A percentile compares a stretch with the other conserved stretches of the same genome.
These are phyloP conservation scores for Pseudocheirus occidentalis DNA, from an alignment of 2,797 vertebrate species.

Conservation along the genomic window DNA sequence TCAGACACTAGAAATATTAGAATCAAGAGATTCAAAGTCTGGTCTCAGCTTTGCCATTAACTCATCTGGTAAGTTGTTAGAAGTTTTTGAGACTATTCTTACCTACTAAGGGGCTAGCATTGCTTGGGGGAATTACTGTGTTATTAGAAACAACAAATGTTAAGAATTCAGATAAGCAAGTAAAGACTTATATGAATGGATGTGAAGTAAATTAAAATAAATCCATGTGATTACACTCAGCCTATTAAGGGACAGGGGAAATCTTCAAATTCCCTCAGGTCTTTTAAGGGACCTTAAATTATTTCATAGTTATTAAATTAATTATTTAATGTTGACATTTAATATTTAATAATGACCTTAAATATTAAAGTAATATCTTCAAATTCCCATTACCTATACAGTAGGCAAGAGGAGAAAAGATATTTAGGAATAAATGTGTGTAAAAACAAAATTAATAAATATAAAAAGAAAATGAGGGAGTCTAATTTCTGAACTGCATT, in stretches of 20 bases:
- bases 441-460: background rate
- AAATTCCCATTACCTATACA: no score
- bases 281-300: no score
- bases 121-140: background rate
- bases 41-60: background rate
- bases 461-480: background rate
- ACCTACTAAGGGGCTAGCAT: background rate
- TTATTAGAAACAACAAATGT: background rate
- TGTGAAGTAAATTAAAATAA: background rate
- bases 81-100: background rate
- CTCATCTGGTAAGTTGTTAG: background rate
- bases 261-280: no score
- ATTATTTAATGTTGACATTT: no score
- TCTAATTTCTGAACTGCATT: background rate
- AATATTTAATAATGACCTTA: no score
- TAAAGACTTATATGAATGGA: background rate
- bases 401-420: background rate
- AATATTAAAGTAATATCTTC: no score
- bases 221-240: no score
- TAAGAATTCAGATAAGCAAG: background rate
- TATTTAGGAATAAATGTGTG: background rate
- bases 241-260: no score
- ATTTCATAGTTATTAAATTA: no score
- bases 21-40: no score
- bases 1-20: no score